Evolutionary conservation across 1,140 invertebrate genomes (phyloP).

Genomic region (Thrips palmi): DNA sequence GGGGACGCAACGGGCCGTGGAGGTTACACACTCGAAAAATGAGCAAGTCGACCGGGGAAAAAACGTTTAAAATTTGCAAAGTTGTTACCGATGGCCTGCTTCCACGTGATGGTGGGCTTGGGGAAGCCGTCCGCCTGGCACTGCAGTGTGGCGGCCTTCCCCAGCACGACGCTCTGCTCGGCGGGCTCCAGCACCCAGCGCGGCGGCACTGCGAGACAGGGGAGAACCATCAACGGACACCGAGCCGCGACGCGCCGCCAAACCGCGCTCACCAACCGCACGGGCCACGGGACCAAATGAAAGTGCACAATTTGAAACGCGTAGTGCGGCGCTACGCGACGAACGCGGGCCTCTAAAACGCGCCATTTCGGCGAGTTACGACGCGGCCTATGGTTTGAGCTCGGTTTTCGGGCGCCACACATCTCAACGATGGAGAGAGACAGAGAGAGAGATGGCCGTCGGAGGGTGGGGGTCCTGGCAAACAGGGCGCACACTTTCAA

Average conservation of each 20-base stretch:
- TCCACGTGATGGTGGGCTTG: slow-evolving; percentile 30
- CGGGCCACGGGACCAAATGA: slow-evolving; percentile 1
- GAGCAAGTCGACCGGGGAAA: background rate
- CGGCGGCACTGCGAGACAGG: slow-evolving; percentile 29
- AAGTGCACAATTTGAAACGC: too few relatives aligned
- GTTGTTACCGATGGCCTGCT: slow-evolving; percentile 22
- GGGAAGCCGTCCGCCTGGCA: slow-evolving; percentile 34
- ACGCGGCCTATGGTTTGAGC: too few relatives aligned
- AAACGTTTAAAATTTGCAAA: too few relatives aligned
- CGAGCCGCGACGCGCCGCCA: background rate
- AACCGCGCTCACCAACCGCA: slow-evolving; percentile 1
- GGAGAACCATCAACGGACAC: background rate
- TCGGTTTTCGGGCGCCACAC: too few relatives aligned
- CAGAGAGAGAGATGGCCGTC: too few relatives aligned
- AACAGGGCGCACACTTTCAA: too few relatives aligned
- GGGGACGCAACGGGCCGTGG: background rate
- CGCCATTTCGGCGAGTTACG: too few relatives aligned
- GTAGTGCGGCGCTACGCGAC: too few relatives aligned
- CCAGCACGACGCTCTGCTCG: slow-evolving; percentile 25
- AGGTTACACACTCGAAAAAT: background rate
- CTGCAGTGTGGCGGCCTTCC: slow-evolving; percentile 14
- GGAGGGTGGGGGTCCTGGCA: too few relatives aligned
- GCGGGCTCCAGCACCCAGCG: slow-evolving; percentile 31
- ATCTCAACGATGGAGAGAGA: too few relatives aligned
- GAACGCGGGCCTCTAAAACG: too few relatives aligned